Base-by-base conservation (phyloP, 2,113 vertebrate genomes). In the Empidonax traillii region DNA sequence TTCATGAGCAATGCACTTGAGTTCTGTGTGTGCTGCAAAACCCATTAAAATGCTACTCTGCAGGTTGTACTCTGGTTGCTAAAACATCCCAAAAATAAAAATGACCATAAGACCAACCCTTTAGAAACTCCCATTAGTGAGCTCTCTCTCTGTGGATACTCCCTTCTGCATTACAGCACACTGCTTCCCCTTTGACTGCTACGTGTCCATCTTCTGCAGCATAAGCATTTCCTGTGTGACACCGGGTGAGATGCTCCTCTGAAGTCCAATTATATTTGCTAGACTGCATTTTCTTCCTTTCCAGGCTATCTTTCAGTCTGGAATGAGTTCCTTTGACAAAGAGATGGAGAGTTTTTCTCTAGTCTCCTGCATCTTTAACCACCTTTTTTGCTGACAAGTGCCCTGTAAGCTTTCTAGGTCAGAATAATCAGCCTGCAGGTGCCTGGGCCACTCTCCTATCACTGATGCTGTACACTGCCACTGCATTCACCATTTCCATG, bases 401-500 rank as follows among this genome's bases (percentile, higher is more conserved):
- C 30, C 59, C 61, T 1, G 3, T 14, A 55, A 62, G 23, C 25
- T 62, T 65, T 77, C 39, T 27, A 66, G 66, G 46, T 69, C 63
- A 86, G 62, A 73, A 6, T 88, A 49, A 79, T 2, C 10, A 83
- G 27, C 0, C 0, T 21, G 49, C n/a, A 52, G 44, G 25, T 73
- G 53, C 53, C 24, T 27, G 5, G 44, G 37, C 8, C 46, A 28
- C 65, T 75, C 53, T 91, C 28, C 24, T 78, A 24, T 7, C 22
- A 17, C 8, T n/a, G 49, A 68, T 53, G 49, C 28, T 47, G 12
- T 2, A 37, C 28, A 58, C n/a, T 35, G 44, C 28, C 78, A 59
- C 49, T 21, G 53, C 43, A 81, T n/a, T 65, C 4, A 4, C 52
- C 0, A 0, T 37, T 37, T 68, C 80, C 25, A 31, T 0, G 3